Base-by-base conservation (phyloP, 1,140 invertebrate species). In the Idris sp. region DNA sequence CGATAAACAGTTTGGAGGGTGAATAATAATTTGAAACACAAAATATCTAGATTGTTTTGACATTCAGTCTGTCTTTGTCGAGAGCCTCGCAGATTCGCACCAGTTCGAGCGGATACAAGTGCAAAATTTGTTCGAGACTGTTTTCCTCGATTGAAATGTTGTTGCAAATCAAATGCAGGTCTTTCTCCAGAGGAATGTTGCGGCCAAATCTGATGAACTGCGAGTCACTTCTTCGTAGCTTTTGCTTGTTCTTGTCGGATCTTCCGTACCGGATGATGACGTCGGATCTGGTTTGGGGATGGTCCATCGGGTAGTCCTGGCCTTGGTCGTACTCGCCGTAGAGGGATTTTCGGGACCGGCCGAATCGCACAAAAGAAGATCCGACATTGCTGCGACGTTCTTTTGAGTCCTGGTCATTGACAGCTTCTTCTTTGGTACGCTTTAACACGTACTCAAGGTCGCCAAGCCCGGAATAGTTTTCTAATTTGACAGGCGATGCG, bases 261-360 rank as follows among this genome's bases (percentile, higher is more conserved):
- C 85, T 68, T 0, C 85, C 86, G 43, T 85, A 86, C 19, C 85
- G 79, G n/a, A 87, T 87, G 8, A 86, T 77, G 7, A 83, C 72
- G 33, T 87, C 86, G 4, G 86, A 81, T 61, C 80, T 59, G 5
- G 78, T 79, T 15, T 78, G 80, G 1, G 78, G 74, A 7, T 76
- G 76, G 9, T 77, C 69, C 38, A 76, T 65, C 1, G 74, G 25
- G 13, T 59, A 59, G 40, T 73, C 62, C 0, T 5, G 14, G 8
- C n/a, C 14, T 46, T n/a, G n/a, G n/a, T 73, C 62, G 4, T 40
- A 30, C 1, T 59, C 77, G 7, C 6, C 28, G 64, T 35, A 46
- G 9, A 33, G 40, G 4, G 58, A 72, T 49, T 69, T 74, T 36
- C 33, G 51, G 8, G 78, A 74, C 1, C 84, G 81, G 0, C 84